These are phyloP conservation scores for Zaprionus ornatus DNA, from an alignment of 1,140 invertebrate species.

Conservation along the genomic window DNA sequence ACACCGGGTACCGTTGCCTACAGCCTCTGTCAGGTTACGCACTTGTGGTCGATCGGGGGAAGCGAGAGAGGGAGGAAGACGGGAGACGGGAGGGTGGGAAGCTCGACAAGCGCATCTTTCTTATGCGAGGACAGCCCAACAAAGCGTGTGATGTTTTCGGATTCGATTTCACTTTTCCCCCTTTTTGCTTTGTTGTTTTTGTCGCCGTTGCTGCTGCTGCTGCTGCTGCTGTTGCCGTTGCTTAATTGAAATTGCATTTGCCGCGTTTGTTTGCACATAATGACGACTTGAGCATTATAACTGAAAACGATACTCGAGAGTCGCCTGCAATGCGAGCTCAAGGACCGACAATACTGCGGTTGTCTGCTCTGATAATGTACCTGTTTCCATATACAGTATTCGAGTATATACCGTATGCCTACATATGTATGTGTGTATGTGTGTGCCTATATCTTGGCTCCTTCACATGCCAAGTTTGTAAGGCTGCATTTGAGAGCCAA, in stretches of 20 bases:
- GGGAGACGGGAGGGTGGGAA: slow-evolving; percentile 39
- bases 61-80: background rate
- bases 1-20: slow-evolving; percentile 1
- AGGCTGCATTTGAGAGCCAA: background rate
- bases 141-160: slow-evolving; percentile 61
- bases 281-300: slow-evolving; percentile 53
- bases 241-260: slow-evolving; percentile 79
- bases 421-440: slow-evolving; percentile 1
- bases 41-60: slow-evolving; percentile 33
- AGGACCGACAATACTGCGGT: slow-evolving; percentile 36
- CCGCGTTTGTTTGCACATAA: slow-evolving; percentile 76
- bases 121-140: slow-evolving; percentile 35
- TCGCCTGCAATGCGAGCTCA: slow-evolving; percentile 60
- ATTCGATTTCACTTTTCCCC: slow-evolving; percentile 75
- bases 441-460: background rate
- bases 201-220: slow-evolving; percentile 9
- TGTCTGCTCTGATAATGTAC: slow-evolving; percentile 14
- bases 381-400: background rate
- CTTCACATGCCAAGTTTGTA: background rate
- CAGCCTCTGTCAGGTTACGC: slow-evolving; percentile 47
- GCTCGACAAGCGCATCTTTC: slow-evolving; percentile 53
- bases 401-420: background rate
- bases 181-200: slow-evolving; percentile 16
- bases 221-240: slow-evolving; percentile 4
- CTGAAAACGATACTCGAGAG: slow-evolving; percentile 41